A percentile compares a stretch with the other conserved stretches of the same genome.
These are phyloP conservation scores for Menura novaehollandiae DNA, from an alignment of 2,113 vertebrate genomes.

Conservation along the genomic window DNA sequence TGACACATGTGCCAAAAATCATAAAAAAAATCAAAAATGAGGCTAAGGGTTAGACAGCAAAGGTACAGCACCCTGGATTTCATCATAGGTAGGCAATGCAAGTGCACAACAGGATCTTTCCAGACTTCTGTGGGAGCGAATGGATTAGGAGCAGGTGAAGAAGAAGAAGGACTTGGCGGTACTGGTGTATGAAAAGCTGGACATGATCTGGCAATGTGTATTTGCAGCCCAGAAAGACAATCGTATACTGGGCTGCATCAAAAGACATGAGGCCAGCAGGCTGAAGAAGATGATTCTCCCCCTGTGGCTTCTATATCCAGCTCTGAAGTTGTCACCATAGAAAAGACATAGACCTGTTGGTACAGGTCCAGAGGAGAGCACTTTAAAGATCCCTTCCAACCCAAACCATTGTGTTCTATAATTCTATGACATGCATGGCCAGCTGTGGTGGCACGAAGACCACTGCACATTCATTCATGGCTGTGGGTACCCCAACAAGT, in stretches of 20 bases:
- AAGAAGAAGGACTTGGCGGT: fast-evolving
- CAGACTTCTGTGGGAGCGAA: background rate
- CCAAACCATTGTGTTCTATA: background rate
- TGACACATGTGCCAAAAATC: fast-evolving
- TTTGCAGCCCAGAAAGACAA: background rate
- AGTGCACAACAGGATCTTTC: background rate
- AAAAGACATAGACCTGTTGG: background rate
- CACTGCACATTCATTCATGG: fast-evolving
- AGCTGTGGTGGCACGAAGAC: background rate
- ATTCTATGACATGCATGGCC: background rate
- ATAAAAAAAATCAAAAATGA: background rate
- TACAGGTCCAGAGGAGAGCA: background rate
- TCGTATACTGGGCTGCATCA: background rate
- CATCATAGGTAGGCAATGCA: background rate
- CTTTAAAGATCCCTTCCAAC: background rate
- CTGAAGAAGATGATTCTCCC: background rate
- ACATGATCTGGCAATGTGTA: background rate
- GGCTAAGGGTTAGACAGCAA: no score
- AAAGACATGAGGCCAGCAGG: background rate
- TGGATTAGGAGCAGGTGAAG: background rate
- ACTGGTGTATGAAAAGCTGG: background rate
- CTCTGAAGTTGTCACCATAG: background rate
- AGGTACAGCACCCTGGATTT: background rate
- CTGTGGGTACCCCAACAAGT: background rate
- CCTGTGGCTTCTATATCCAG: fast-evolving